Evolutionary conservation across 37 sponge, comb jelly and placozoan species (phyloP), one percentile per base, ranked within the genome.

Genomic region (Petrosia ficiformis): DNA sequence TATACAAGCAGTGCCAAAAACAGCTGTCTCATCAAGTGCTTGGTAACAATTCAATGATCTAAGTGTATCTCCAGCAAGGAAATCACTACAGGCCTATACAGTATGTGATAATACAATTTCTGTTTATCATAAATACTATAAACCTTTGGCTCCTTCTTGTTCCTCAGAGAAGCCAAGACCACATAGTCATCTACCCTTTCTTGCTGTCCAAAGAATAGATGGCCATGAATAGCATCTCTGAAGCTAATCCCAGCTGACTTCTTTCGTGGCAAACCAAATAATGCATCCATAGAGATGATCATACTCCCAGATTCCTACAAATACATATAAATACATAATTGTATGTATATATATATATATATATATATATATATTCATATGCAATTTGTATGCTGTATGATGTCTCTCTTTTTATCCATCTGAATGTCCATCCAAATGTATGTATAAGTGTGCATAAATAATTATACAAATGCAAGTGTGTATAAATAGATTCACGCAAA

Each of bases 1-100:
- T 10, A 59, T 32, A 24, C 74, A 74, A 8, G 74, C 74, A 74
- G 60, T 59, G 2, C 74, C 74, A 48, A 74, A 56, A 11, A 74
- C 21, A 33, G 74, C 74, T 32, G 74, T 74, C 60, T 74, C 74
- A 74, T 74, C 74, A 16, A 74, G 74, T 3, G 74, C 74, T 29
- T 30, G 44, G 32, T 56, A 74, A 21, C 74, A 5, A 30, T 54
- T 48, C 14, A 60, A 74, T 2, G 60, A 57, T 29, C 74, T 4
- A 24, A 74, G 42, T 2, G 54, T 30, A 74, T 74, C 60, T 34
- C 74, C 74, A 74, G 74, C 74, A 32, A 74, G 37, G 37, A 74
- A 74, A 44, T 74, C 33, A 57, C 42, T 74, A 24, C 74, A 74
- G 8, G 21, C 32, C 74, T 74, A 30, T 11, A 35, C 24, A 6